These are phyloP conservation scores for Sciurus vulgaris DNA, from an alignment of 2,797 vertebrate species.

Conservation along the genomic window DNA sequence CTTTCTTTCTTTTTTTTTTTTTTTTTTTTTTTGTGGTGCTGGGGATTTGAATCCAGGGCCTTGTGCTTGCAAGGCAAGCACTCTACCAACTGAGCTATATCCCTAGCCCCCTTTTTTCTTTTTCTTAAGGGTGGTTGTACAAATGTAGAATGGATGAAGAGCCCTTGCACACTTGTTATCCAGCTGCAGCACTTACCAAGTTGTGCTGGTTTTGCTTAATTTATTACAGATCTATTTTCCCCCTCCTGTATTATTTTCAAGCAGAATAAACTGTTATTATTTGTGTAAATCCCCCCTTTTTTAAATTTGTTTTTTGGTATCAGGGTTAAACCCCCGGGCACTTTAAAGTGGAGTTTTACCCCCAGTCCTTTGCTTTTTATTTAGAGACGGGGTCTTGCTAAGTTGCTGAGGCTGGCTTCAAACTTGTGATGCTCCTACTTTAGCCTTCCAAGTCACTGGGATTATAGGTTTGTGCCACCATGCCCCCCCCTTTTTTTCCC, in stretches of 20 bases:
- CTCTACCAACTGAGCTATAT: too few species aligned
- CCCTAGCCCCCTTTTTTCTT: not conserved
- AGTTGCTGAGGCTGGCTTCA: too few species aligned
- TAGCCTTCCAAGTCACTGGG: too few species aligned
- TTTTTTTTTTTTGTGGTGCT: not conserved
- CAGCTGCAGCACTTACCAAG: not conserved
- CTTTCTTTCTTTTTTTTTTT: not conserved
- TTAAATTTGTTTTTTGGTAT: too few species aligned
- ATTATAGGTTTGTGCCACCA: too few species aligned
- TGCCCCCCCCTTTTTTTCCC: too few species aligned
- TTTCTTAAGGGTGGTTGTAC: not conserved
- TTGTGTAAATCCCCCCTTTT: not conserved
- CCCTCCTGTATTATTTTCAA: conserved; percentile 35
- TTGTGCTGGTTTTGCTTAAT: not conserved
- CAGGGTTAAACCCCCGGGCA: not conserved
- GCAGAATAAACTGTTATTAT: not conserved
- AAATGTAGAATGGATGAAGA: conserved; percentile 30
- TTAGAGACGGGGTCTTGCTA: too few species aligned
- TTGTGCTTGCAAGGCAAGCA: too few species aligned
- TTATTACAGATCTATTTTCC: not conserved
- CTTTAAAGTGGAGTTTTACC: not conserved
- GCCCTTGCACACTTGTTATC: not conserved
- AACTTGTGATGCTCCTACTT: too few species aligned
- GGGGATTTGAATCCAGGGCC: too few species aligned
- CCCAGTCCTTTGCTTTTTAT: too few species aligned